Percentiles rank a stretch among this genome's conserved stretches.
phyloP scores from a whole-genome alignment of 2,113 vertebrate species.

The Dasyornis broadbenti region DNA sequence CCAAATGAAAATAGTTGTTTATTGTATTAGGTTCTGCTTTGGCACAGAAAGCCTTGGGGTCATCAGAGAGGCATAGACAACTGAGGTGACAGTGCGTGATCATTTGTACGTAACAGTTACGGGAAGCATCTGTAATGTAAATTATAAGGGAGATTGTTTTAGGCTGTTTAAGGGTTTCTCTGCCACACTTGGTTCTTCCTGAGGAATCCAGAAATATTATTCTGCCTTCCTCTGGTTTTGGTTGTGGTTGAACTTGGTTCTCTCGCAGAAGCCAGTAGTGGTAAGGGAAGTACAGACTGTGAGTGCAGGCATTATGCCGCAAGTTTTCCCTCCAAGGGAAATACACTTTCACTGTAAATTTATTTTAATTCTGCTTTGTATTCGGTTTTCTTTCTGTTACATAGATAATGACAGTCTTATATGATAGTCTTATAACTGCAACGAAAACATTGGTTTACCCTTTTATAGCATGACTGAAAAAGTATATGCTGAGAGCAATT shows the following conservation, averaged over 20 bases:
- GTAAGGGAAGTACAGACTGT: not conserved
- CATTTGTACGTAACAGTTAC: not conserved
- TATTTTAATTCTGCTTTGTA: not conserved
- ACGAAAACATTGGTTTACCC: not conserved
- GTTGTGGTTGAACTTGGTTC: not conserved
- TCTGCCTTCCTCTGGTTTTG: not conserved
- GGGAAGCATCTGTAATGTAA: not conserved
- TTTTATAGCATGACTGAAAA: not conserved
- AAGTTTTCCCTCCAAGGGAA: not conserved
- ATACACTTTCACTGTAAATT: not conserved
- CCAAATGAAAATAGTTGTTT: not conserved
- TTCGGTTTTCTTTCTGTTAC: not conserved
- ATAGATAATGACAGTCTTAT: not conserved
- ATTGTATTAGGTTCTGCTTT: not conserved
- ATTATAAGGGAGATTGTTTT: not conserved
- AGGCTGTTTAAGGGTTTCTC: not conserved
- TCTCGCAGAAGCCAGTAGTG: not conserved
- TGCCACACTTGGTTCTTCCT: not conserved
- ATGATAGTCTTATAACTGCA: not conserved
- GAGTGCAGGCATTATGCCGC: not conserved
- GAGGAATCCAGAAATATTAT: not conserved
- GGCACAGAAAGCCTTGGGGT: not conserved
- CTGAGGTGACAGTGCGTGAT: not conserved
- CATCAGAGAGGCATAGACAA: accelerated
- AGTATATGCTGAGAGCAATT: not conserved